phyloP scores from a whole-genome alignment of 2,113 vertebrate species.

The Chamaetylas fuelleborni region DNA sequence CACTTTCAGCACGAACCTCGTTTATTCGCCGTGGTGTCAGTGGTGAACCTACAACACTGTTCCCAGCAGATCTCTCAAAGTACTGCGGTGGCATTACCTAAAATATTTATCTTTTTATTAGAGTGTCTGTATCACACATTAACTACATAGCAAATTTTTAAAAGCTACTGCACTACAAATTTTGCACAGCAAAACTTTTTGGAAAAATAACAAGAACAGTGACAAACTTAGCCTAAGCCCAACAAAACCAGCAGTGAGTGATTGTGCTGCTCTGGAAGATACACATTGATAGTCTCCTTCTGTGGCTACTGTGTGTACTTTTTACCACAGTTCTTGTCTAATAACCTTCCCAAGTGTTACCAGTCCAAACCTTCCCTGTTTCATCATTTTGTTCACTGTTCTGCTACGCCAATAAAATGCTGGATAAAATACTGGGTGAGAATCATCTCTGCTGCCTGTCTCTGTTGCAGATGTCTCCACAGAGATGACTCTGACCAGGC shows the following conservation, averaged over 20 bases:
- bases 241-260: background rate
- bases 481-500: too few relatives aligned
- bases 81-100: slow-evolving; percentile 92
- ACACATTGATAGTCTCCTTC: background rate
- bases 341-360: background rate
- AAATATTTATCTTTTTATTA: background rate
- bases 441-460: background rate
- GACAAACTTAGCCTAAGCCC: background rate
- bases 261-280: background rate
- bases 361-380: background rate
- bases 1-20: slow-evolving; percentile 75
- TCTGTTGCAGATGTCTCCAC: accelerated
- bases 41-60: slow-evolving; percentile 55
- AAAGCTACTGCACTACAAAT: background rate
- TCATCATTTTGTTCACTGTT: background rate
- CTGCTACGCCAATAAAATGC: background rate
- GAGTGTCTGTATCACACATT: background rate
- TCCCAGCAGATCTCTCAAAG: slow-evolving; percentile 77
- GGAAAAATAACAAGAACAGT: background rate
- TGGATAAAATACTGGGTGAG: background rate
- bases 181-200: background rate
- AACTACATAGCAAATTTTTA: background rate
- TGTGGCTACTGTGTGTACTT: background rate
- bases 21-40: slow-evolving; percentile 72
- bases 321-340: background rate